These are phyloP conservation scores for Sarcoramphus papa DNA, from an alignment of 2,797 vertebrate species.

Conservation along the genomic window DNA sequence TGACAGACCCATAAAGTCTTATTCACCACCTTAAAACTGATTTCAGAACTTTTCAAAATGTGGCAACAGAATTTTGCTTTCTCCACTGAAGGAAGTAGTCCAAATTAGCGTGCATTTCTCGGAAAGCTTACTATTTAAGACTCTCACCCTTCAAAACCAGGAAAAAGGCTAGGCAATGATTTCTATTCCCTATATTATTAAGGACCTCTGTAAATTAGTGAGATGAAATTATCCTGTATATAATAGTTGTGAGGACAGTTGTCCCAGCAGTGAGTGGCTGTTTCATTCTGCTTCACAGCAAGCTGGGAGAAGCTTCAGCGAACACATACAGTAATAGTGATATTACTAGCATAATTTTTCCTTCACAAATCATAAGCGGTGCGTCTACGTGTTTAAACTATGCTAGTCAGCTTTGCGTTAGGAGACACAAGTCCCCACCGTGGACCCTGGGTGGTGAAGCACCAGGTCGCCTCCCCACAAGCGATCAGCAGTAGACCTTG, in stretches of 20 bases:
- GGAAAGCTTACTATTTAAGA: background rate
- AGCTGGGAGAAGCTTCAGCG: background rate
- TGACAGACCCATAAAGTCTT: background rate
- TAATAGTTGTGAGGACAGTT: background rate
- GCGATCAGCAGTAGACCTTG: background rate
- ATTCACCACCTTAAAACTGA: background rate
- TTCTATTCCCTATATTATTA: background rate
- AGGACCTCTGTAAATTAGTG: background rate
- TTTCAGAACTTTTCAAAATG: background rate
- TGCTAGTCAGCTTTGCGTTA: background rate
- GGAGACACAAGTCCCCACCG: accelerated
- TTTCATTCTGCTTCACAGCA: background rate
- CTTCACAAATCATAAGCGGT: background rate
- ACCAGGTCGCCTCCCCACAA: background rate
- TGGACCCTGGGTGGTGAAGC: background rate
- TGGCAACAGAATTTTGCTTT: background rate
- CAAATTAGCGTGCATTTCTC: background rate
- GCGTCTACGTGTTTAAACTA: background rate
- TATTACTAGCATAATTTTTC: background rate
- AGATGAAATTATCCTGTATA: background rate
- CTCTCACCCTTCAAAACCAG: background rate
- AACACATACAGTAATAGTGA: background rate
- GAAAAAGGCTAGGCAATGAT: background rate
- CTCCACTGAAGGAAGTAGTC: background rate
- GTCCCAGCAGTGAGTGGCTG: background rate